Conservation (phyloP, 2,797 vertebrate genomes). For the Crenichthys baileyi region DNA sequence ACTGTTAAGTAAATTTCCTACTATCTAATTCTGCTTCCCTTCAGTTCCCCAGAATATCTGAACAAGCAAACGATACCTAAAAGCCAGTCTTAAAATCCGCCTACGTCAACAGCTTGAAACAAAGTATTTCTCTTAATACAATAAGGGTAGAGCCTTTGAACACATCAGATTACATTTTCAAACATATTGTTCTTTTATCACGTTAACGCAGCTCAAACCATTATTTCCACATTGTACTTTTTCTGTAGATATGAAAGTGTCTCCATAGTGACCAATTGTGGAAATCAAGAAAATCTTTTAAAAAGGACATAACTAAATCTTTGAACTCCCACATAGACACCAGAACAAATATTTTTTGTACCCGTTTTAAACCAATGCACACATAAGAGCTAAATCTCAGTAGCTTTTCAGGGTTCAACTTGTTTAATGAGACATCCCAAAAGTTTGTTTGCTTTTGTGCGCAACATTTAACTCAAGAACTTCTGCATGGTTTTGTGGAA, state of each 20-base stretch:
- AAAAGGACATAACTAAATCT: background rate
- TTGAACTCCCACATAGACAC: conserved; percentile 1
- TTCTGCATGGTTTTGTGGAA: background rate
- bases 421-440: background rate
- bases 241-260: conserved; percentile 35
- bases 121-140: conserved; percentile 12
- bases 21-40: background rate
- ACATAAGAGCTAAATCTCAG: background rate
- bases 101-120: conserved; percentile 8
- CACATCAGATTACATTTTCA: conserved; percentile 9
- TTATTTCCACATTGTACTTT: conserved; percentile 25
- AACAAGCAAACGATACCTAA: conserved; percentile 22
- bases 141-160: background rate
- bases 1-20: no score
- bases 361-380: background rate
- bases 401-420: background rate
- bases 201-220: conserved; percentile 12
- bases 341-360: conserved; percentile 3
- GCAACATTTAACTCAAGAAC: background rate
- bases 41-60: background rate
- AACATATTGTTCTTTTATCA: conserved; percentile 15
- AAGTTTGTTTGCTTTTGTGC: background rate
- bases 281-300: conserved; percentile 20
- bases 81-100: conserved; percentile 7
- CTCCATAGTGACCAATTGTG: conserved; percentile 49